Base-by-base conservation (phyloP, 2,888 invertebrate species). In the Masnerella sp. region DNA sequence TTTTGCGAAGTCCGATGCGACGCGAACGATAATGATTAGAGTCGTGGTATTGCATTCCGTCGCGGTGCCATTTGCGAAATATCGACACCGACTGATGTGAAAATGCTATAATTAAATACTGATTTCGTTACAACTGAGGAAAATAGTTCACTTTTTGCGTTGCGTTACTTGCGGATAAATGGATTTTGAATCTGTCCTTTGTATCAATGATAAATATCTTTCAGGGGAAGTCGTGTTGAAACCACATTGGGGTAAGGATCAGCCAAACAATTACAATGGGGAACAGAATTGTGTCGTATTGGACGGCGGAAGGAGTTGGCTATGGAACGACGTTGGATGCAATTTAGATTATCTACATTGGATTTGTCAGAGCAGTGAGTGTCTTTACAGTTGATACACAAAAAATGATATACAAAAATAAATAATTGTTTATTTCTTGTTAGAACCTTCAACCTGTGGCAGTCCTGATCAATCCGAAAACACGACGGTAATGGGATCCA, bases 241-340 rank as follows among this genome's bases (percentile, higher is more conserved):
- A 80, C 95, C 95, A 2, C 91, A 95, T 0, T 97, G 97, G 97
- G 96, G 96, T 51, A 95, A 95, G 85, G 96, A 96, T 83, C 97
- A 97, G 84, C 97, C 97, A 0, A 97, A 97, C 87, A 97, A 97
- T 85, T 97, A 97, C 89, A 97, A 97, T 85, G 96, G 96, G 0
- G 96, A 97, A 82, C 97, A 97, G 87, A 96, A 97, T 87, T 97
- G 97, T 88, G 96, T 94, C n/a, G 96, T 96, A 9, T 89, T 97
- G 77, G 97, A 97, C 84, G 96, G 96, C 0, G 96, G 95, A 0
- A 90, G 96, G 47, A 92, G 93, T 71, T 97, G 97, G 97, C 89
- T 94, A 0, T 97, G 97, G 96, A 97, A 97, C 87, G 97, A 97
- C 87, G 96, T 97, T 17, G 96, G 96, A 52, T 97, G 97, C 86